These are phyloP conservation scores for Tipula vernalis DNA, from an alignment of 2,888 invertebrate genomes.

Conservation along the genomic window DNA sequence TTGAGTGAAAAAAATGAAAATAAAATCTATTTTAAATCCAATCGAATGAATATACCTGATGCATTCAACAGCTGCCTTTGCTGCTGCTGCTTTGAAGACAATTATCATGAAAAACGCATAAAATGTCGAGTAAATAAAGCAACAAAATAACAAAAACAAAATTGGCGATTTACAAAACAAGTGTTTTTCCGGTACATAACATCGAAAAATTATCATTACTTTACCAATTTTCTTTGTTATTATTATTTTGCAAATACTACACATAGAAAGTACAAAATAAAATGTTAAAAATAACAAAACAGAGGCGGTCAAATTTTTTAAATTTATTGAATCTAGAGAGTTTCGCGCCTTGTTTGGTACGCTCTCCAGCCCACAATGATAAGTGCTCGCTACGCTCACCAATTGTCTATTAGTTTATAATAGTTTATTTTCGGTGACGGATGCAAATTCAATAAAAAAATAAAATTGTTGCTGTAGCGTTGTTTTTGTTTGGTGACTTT, in stretches of 20 bases:
- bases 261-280: background rate
- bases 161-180: background rate
- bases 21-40: background rate
- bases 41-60: background rate
- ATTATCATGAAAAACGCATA: background rate
- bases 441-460: no score
- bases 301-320: background rate
- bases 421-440: no score
- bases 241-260: background rate
- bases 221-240: background rate
- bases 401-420: no score
- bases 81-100: background rate
- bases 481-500: no score
- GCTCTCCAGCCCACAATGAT: no score
- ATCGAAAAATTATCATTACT: background rate
- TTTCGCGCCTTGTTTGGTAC: no score
- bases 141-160: background rate
- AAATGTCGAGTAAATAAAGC: background rate
- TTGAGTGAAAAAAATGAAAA: background rate
- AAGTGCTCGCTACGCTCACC: no score
- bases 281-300: background rate
- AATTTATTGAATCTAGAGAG: no score
- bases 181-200: background rate
- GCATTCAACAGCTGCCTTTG: background rate
- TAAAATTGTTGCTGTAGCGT: no score